These are phyloP conservation scores for Elgaria multicarinata DNA, from an alignment of 2,113 vertebrate species.

Conservation along the genomic window DNA sequence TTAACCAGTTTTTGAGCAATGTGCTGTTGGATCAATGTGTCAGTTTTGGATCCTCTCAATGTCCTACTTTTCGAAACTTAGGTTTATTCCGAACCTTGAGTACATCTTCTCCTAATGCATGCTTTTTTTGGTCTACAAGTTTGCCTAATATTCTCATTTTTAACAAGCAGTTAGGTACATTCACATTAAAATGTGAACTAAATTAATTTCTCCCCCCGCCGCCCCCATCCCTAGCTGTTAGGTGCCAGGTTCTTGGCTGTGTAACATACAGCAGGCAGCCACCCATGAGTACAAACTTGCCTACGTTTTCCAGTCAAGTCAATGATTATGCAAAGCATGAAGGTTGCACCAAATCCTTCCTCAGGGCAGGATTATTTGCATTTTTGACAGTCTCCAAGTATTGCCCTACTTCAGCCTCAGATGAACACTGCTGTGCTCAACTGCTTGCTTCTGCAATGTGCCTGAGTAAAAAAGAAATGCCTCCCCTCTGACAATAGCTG, in stretches of 20 bases:
- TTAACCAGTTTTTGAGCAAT: slow-evolving; percentile 33
- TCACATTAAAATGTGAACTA: neutral
- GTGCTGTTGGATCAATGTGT: no score
- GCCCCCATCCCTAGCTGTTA: neutral
- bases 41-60: no score
- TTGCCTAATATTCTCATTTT: no score
- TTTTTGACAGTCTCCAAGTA: slow-evolving; percentile 69
- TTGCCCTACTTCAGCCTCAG: slow-evolving; percentile 66
- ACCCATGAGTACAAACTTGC: slow-evolving; percentile 61
- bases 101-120: no score
- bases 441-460: slow-evolving; percentile 58
- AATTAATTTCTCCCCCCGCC: neutral
- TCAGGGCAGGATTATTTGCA: slow-evolving; percentile 71
- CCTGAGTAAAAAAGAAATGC: slow-evolving; percentile 71
- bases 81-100: no score
- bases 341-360: slow-evolving; percentile 43
- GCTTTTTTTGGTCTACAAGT: no score
- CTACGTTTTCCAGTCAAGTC: slow-evolving; percentile 73
- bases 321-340: slow-evolving; percentile 68
- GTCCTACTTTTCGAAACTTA: no score
- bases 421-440: slow-evolving; percentile 54
- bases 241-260: slow-evolving; percentile 22
- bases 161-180: neutral
- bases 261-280: slow-evolving; percentile 55
- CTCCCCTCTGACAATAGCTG: slow-evolving; percentile 71